These are phyloP conservation scores for Callocephalon fimbriatum DNA, from an alignment of 2,113 vertebrate genomes.

Conservation along the genomic window DNA sequence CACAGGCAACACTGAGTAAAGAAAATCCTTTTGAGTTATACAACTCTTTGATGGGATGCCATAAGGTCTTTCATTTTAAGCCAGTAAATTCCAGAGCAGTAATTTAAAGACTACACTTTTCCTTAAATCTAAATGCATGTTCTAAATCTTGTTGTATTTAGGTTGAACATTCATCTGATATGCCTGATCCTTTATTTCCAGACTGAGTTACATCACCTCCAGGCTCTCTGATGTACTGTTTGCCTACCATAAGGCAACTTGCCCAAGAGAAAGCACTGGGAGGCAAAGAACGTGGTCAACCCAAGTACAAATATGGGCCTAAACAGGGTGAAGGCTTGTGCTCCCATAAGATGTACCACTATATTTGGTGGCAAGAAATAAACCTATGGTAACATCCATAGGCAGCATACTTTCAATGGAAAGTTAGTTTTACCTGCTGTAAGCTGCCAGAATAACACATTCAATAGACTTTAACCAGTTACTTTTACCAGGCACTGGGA, in stretches of 20 bases:
- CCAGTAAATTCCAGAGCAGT: slow-evolving; percentile 54
- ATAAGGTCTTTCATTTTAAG: slow-evolving; percentile 54
- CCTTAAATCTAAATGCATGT: slow-evolving; percentile 48
- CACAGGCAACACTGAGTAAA: slow-evolving; percentile 37
- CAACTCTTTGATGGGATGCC: slow-evolving; percentile 34
- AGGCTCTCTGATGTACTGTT: not conserved
- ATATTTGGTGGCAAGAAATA: not conserved
- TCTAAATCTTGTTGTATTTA: slow-evolving; percentile 46
- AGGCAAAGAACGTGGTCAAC: not conserved
- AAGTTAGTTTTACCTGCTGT: not conserved
- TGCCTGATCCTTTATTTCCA: not conserved
- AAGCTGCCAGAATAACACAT: not conserved
- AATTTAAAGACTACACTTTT: slow-evolving; percentile 50
- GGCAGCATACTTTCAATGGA: accelerated
- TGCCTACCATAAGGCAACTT: accelerated
- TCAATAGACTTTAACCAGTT: not conserved
- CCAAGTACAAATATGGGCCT: accelerated
- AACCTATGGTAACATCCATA: accelerated
- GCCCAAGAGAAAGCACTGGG: not conserved
- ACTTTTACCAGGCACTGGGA: not conserved
- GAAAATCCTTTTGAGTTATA: slow-evolving; percentile 47
- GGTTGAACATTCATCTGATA: not conserved
- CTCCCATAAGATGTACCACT: not conserved
- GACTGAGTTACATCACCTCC: not conserved
- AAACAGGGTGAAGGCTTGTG: not conserved